Evolutionary conservation across 2,113 vertebrate species (phyloP).

Genomic region (Takifugu flavidus): DNA sequence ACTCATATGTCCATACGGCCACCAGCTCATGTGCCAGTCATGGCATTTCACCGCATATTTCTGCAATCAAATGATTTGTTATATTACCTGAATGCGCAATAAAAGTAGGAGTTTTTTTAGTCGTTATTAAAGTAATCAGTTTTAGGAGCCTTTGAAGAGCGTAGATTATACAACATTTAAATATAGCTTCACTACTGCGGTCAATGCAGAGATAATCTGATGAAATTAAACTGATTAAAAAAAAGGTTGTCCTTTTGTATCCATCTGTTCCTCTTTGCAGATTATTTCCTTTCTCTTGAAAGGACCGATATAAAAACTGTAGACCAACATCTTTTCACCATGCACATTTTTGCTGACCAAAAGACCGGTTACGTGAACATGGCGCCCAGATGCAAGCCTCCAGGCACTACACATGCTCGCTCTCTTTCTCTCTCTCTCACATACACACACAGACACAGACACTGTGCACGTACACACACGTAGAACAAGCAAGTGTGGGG

Average conservation of each 20-base stretch:
- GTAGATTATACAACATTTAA: no score
- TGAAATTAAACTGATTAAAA: no score
- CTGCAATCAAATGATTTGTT: no score
- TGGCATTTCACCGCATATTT: no score
- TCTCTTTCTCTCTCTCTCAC: conserved; percentile 12
- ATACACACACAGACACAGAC: conserved; percentile 17
- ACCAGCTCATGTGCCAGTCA: background rate
- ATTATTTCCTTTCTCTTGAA: background rate
- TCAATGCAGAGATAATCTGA: no score
- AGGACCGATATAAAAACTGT: conserved; percentile 40
- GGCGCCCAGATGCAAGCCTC: conserved; percentile 71
- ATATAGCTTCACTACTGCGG: no score
- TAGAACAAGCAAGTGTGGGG: background rate
- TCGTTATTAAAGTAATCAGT: no score
- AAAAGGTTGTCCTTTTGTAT: background rate
- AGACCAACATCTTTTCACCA: conserved; percentile 63
- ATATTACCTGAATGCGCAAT: no score
- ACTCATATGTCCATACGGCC: background rate
- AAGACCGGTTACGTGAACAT: conserved; percentile 64
- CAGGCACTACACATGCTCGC: conserved; percentile 28
- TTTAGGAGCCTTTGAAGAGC: no score
- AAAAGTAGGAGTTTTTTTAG: no score
- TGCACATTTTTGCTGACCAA: conserved; percentile 62
- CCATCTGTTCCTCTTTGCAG: conserved; percentile 1
- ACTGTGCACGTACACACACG: background rate